Conservation (phyloP, 2,113 vertebrate species). For the Laticauda colubrina region DNA sequence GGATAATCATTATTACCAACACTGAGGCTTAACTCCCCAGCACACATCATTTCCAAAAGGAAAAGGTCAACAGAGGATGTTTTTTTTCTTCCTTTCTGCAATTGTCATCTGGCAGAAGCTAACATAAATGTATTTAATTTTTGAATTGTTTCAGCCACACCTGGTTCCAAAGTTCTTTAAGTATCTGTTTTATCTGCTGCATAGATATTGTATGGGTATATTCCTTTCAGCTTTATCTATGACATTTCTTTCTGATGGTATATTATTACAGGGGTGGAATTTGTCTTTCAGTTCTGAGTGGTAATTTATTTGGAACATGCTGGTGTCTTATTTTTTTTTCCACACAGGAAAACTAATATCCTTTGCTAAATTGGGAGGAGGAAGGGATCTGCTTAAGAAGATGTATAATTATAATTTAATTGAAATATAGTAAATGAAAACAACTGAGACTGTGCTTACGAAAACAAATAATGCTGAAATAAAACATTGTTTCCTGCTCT, state of each 20-base stretch:
- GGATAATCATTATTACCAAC: conserved; percentile 44
- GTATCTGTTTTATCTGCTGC: conserved; percentile 26
- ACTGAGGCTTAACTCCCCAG: conserved; percentile 30
- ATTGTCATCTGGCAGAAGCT: conserved; percentile 32
- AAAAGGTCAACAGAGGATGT: background rate
- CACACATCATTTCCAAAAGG: conserved; percentile 32
- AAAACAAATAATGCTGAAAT: conserved; percentile 45
- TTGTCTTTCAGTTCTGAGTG: background rate
- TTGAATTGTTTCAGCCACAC: background rate
- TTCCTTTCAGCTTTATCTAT: background rate
- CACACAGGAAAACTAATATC: conserved; percentile 13
- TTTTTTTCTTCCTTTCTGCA: conserved; percentile 26
- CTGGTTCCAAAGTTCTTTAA: background rate
- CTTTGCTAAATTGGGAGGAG: background rate
- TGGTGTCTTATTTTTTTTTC: background rate
- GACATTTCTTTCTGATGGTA: background rate
- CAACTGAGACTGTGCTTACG: conserved; percentile 22
- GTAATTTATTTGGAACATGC: conserved; percentile 11
- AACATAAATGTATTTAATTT: conserved; percentile 35
- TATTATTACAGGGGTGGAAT: conserved; percentile 22
- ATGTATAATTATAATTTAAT: conserved; percentile 34
- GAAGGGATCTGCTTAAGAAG: conserved; percentile 33
- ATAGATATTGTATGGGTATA: background rate
- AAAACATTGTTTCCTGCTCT: conserved; percentile 30
- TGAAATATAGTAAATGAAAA: conserved; percentile 44